Evolutionary conservation across 2,888 invertebrate species (phyloP), one percentile per base, ranked within the genome.

Genomic region (Pseudoips prasinana): DNA sequence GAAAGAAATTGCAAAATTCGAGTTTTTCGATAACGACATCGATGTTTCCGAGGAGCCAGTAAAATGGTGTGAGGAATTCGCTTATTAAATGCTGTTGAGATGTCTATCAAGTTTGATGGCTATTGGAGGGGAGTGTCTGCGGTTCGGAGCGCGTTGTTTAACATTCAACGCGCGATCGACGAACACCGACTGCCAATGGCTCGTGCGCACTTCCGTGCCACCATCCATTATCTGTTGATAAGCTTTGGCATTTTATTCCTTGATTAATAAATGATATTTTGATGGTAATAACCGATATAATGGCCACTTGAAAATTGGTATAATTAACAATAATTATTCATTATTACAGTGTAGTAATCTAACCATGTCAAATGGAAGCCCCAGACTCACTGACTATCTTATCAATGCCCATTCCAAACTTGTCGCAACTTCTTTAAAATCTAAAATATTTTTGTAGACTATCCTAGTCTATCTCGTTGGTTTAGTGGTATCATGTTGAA

Each of bases 31-130:
- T 47, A 52, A 43, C 36, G 46, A 50, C 45, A 35, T 50, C 46
- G 34, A 52, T 46, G 39, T 47, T 57, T 55, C 50, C 43, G 46
- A 57, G 56, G 56, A 53, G n/a, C 31, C 42, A 39, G 47, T 39
- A 51, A 55, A 63, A 44, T 58, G 63, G 61, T 66, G 65, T 58
- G 56, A 62, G 58, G 64, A 64, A 72, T 70, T 42, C 60, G 49
- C 64, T 72, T 66, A 69, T 73, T 69, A 72, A 58, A 50, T 53
- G 55, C 46, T 53, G 55, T 57, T 64, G 64, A 63, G 56, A 66
- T 51, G 64, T 69, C 66, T 65, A 64, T 69, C 62, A 69, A 59
- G 60, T 60, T 61, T 47, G 60, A 46, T 51, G 50, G 44, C 33
- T 37, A 38, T 25, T 11, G 36, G 18, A 9, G 35, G 22, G 41